Evolutionary conservation across 1,140 invertebrate species (phyloP).

Genomic region (Drosophila biarmipes): DNA sequence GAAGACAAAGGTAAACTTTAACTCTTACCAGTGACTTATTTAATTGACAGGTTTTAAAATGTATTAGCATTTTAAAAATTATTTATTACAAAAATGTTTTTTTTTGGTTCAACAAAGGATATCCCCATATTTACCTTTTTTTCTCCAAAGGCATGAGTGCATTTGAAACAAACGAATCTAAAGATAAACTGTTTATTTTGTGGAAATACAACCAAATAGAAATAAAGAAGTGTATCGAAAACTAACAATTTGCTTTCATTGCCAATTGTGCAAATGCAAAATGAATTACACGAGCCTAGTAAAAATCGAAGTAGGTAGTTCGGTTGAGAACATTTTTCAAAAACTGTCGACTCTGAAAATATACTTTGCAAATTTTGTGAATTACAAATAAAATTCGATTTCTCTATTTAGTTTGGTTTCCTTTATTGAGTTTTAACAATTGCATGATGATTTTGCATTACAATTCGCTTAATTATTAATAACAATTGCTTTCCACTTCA

Average conservation of each 20-base stretch:
- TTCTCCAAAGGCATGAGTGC: too few species aligned
- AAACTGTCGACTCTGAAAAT: too few species aligned
- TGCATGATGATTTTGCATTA: slow-evolving; percentile 62
- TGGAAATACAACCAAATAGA: too few species aligned
- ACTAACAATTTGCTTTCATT: too few species aligned
- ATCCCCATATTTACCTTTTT: too few species aligned
- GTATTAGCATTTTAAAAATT: too few species aligned
- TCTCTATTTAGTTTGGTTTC: slow-evolving; percentile 32
- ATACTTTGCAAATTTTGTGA: not conserved
- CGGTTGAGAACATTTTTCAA: too few species aligned
- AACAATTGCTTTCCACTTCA: slow-evolving; percentile 64
- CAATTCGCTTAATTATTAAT: slow-evolving; percentile 72
- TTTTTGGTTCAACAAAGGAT: too few species aligned
- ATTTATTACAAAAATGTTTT: too few species aligned
- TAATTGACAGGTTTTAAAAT: not conserved
- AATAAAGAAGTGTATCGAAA: too few species aligned
- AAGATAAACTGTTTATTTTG: too few species aligned
- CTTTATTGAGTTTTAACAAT: slow-evolving; percentile 81
- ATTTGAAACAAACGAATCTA: too few species aligned
- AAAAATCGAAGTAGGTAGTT: not conserved
- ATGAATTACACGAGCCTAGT: not conserved
- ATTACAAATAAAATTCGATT: not conserved
- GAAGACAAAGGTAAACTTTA: not conserved
- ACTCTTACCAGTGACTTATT: not conserved
- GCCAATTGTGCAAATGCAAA: not conserved